Percentiles rank a stretch among this genome's conserved stretches.
These are phyloP conservation scores for Rhaphigaster nebulosa DNA, from an alignment of 2,888 invertebrate species.

Conservation along the genomic window DNA sequence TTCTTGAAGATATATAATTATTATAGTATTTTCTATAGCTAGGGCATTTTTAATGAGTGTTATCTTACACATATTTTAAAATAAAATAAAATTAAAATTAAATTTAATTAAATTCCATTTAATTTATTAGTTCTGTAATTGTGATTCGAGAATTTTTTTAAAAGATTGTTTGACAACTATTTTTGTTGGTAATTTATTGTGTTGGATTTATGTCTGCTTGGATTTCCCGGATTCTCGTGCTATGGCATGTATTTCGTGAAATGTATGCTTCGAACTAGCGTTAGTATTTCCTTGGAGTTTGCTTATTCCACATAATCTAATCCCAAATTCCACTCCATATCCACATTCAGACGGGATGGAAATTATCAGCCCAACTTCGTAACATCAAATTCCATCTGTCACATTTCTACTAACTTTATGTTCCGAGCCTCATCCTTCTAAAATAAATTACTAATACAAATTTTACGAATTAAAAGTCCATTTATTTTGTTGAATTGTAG, in stretches of 20 bases:
- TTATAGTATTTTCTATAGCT: too few relatives aligned
- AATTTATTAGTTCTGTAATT: too few relatives aligned
- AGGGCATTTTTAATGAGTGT: too few relatives aligned
- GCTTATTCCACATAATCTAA: not conserved
- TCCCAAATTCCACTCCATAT: not conserved
- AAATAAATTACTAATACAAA: not conserved
- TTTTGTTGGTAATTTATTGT: too few relatives aligned
- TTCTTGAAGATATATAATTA: too few relatives aligned
- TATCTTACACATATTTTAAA: too few relatives aligned
- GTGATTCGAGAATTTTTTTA: too few relatives aligned
- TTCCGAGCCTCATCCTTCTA: not conserved
- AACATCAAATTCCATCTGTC: not conserved
- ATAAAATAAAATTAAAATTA: too few relatives aligned
- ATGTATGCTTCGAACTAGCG: not conserved
- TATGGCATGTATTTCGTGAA: not conserved
- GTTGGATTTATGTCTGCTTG: not conserved
- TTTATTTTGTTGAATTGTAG: too few relatives aligned
- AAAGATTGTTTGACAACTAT: too few relatives aligned
- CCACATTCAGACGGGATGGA: not conserved
- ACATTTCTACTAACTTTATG: not conserved
- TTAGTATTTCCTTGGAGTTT: not conserved
- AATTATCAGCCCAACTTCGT: not conserved
- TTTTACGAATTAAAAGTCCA: not conserved
- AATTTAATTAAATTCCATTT: too few relatives aligned
- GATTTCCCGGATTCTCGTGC: not conserved